Evolutionary conservation across 2,888 invertebrate species (phyloP), one percentile per base, ranked within the genome.

Genomic region (Caenorhabditis doughertyi): DNA sequence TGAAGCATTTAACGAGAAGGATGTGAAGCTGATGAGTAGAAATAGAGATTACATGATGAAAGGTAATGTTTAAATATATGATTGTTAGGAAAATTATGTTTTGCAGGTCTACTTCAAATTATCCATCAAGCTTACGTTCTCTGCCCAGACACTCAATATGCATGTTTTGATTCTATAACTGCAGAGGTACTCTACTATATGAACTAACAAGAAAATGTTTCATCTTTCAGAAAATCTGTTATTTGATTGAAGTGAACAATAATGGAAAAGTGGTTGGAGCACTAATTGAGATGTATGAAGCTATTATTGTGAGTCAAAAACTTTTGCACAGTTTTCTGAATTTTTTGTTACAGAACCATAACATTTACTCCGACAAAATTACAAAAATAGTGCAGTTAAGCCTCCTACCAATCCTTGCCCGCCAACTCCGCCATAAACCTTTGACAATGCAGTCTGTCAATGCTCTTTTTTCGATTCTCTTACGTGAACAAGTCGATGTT

Each of bases 401-500:
- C 44, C 29, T 77, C 2, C 25, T 77, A 3, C 53, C 58, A 3
- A 81, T 92, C 53, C 79, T 92, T 25, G 88, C 90, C 11, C 88
- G 88, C 8, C 90, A 92, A 73, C 67, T 92, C 16, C 67, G 84
- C 32, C 80, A 81, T 16, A 73, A 84, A 27, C 81, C 79, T 3
- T 71, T 89, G 8, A 86, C 86, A 32, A 60, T 77, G 44, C 65
- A 64, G 23, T 86, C 89, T 11, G 87, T 87, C 18, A 89, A 91
- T 56, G 84, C 89, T 0, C 62, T 90, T 0, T 91, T 91, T 60
- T 88, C 89, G 3, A 86, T 91, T 32, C 65, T 90, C 27, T 88
- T 88, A 68, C 86, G 89, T 9, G 90, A 90, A 60, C 85, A 87
- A 35, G 86, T 91, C 3, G 85, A 84, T n/a, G 62, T 91, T 16